Base-by-base conservation (phyloP, 2,113 vertebrate species). In the Galbula dea region DNA sequence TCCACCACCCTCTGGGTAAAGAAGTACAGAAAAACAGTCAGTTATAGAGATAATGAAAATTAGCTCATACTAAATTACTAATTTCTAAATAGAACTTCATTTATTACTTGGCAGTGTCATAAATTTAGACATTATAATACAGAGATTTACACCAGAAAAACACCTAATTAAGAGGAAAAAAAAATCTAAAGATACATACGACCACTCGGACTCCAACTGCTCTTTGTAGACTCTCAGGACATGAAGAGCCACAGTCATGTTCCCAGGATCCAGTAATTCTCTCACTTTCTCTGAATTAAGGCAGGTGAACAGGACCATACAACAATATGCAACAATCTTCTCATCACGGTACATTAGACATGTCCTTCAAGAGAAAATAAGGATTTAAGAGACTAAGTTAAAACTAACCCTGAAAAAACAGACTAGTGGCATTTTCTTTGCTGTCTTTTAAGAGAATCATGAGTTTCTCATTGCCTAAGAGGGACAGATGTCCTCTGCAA, bases 281-380 rank as follows among this genome's bases (percentile, higher is more conserved):
- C 97, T 97, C 92, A 98, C 98, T 62, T 98, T 98, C 55, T 96
- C 96, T 68, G 97, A 77, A 88, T 98, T 98, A 55, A 99, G 97
- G 90, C 98, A 99, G 18, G 98, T 98, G 96, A 99, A 98, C 79
- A 99, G 94, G 30, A 99, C 98, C 99, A 99, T 99, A 10, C 98
- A 98, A 48, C 97, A 96, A 69, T 99, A 99, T 76, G 97, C 88
- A 41, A 98, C 88, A 6, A 98, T 94, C 84, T 99, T 99, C 90
- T 98, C 97, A 97, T 99, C 99, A 1, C 90, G 94, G 59, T 97
- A 94, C 3, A 89, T 94, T 67, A 99, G 97, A 83, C 98, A 98
- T 20, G 93, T 97, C 93, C 98, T 98, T 84, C 51, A 87, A 96
- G 30, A 93, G 41, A 81, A 88, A 84, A 86, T 20, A 39, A 48